Percentiles rank a stretch among this genome's conserved stretches.
Evolutionary conservation across 2,888 invertebrate genomes (phyloP).

Genomic region (Unio delphinus): DNA sequence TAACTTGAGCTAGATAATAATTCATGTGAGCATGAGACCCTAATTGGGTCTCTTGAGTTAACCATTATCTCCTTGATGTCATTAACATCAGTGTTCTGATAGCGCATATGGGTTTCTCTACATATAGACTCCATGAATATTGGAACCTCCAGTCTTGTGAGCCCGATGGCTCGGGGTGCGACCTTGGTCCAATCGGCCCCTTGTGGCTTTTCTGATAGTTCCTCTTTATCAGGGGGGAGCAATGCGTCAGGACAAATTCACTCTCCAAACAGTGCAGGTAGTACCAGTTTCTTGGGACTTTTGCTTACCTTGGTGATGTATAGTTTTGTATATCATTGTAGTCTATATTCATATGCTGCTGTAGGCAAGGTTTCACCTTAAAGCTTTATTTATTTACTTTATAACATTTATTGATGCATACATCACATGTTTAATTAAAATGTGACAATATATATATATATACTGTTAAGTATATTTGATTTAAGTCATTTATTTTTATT

Average conservation of each 20-base stretch:
- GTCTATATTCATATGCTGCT: no score
- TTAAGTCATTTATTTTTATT: no score
- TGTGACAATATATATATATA: no score
- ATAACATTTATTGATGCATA: no score
- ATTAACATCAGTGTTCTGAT: background rate
- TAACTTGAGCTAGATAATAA: background rate
- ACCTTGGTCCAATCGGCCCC: constrained; percentile 57
- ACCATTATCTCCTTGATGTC: background rate
- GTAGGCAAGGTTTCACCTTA: no score
- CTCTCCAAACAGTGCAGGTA: constrained; percentile 47
- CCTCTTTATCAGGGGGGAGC: constrained; percentile 48
- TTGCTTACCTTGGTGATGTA: background rate
- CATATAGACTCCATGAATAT: constrained; percentile 54
- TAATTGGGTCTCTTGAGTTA: no score
- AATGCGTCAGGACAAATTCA: constrained; percentile 54
- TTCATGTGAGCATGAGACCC: no score
- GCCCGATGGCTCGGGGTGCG: constrained; percentile 42
- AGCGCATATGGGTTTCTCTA: constrained; percentile 62
- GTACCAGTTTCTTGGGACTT: constrained; percentile 64
- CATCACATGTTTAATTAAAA: no score
- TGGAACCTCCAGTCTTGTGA: constrained; percentile 39
- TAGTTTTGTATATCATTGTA: no score
- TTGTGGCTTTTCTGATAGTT: constrained; percentile 48
- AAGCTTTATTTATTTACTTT: no score
- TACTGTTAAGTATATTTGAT: no score